Evolutionary conservation across 2,797 vertebrate species (phyloP).

Genomic region (Pelodytes ibericus): DNA sequence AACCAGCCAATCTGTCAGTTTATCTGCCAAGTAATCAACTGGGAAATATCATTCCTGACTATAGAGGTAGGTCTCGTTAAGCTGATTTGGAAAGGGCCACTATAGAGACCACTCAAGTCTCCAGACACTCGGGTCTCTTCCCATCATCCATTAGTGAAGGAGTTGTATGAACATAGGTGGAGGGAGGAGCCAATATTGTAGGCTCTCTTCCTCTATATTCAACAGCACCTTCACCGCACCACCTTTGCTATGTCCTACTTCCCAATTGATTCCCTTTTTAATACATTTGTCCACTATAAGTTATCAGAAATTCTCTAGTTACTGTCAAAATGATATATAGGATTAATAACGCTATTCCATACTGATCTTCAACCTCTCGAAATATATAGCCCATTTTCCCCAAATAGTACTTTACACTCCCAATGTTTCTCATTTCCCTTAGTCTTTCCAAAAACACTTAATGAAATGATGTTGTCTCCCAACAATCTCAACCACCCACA

Average conservation of each 20-base stretch:
- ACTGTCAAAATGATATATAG: too few relatives aligned
- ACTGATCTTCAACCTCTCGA: too few relatives aligned
- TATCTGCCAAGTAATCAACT: background rate
- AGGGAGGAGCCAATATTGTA: background rate
- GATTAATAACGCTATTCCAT: too few relatives aligned
- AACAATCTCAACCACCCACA: too few relatives aligned
- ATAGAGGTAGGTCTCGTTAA: background rate
- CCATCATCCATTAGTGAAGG: background rate
- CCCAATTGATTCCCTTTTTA: background rate
- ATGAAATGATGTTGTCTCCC: too few relatives aligned
- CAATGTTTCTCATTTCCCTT: too few relatives aligned
- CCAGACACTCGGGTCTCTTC: background rate
- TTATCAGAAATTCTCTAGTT: too few relatives aligned
- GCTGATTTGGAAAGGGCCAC: background rate
- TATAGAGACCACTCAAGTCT: background rate
- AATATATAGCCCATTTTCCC: too few relatives aligned
- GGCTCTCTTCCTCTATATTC: background rate
- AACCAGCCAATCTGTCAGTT: too few relatives aligned
- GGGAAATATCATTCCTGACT: background rate
- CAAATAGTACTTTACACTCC: too few relatives aligned
- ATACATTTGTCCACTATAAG: background rate
- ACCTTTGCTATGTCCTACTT: background rate
- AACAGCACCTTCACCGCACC: background rate
- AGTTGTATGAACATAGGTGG: background rate
- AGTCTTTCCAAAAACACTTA: too few relatives aligned